Conservation (phyloP, 2,113 vertebrate genomes). For the Elephantulus edwardii region DNA sequence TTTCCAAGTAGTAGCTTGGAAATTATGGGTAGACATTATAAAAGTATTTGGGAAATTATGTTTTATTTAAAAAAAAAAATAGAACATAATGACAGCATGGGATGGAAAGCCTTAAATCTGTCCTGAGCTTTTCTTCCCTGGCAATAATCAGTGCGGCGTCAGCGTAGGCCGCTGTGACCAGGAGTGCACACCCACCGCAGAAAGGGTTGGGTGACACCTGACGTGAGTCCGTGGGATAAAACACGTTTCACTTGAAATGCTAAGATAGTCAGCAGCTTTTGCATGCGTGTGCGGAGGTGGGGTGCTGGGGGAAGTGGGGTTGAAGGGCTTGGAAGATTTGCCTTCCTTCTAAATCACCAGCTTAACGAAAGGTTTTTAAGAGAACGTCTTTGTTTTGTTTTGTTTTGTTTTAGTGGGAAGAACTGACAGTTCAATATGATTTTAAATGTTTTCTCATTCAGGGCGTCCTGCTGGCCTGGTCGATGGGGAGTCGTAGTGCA, state of each 20-base stretch:
- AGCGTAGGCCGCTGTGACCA: background rate
- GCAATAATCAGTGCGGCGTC: background rate
- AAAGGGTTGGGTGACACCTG: background rate
- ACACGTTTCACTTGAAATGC: constrained; percentile 14
- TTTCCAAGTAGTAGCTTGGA: background rate
- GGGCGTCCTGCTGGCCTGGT: too few relatives aligned
- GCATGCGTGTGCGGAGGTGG: background rate
- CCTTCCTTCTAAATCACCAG: background rate
- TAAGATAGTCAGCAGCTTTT: background rate
- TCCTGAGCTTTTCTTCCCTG: constrained; percentile 26
- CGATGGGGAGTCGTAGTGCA: too few relatives aligned
- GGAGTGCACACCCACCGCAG: background rate
- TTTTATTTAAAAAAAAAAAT: background rate
- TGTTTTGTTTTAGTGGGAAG: background rate
- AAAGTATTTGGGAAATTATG: constrained; percentile 27
- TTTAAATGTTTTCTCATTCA: constrained; percentile 9
- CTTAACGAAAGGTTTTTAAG: background rate
- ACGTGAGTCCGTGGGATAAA: background rate
- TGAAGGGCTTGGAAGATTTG: background rate
- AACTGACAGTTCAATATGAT: background rate
- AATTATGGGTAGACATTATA: background rate
- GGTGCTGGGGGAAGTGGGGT: background rate
- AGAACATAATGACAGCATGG: constrained; percentile 18
- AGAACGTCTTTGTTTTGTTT: background rate
- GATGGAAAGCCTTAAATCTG: background rate